Evolutionary conservation across 1,140 invertebrate genomes (phyloP).

Genomic region (Lepidurus arcticus): DNA sequence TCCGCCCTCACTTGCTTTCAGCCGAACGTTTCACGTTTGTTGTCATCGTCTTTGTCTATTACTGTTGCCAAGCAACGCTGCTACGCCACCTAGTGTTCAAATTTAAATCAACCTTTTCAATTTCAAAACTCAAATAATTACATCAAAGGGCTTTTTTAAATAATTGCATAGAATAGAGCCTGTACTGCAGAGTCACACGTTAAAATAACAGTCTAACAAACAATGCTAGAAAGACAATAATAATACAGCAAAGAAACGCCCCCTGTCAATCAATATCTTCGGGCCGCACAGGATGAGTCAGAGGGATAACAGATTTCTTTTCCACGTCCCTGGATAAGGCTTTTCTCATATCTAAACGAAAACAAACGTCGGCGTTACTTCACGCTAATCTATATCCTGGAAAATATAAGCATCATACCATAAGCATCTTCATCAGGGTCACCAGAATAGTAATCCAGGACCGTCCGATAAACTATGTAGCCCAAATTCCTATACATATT

Average conservation of each 20-base stretch:
- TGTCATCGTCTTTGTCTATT: not conserved
- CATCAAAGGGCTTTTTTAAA: not conserved
- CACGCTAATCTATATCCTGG: slow-evolving; percentile 18
- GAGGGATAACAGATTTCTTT: slow-evolving; percentile 88
- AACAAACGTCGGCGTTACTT: slow-evolving; percentile 39
- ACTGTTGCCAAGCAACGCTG: not conserved
- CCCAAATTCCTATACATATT: slow-evolving; percentile 95
- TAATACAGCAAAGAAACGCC: not conserved
- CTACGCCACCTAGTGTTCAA: not conserved
- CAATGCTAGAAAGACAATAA: not conserved
- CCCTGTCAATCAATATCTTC: slow-evolving; percentile 80
- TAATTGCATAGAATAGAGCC: not conserved
- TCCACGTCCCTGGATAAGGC: slow-evolving; percentile 85
- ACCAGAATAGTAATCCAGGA: slow-evolving; percentile 95
- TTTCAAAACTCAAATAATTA: not conserved
- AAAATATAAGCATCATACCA: slow-evolving; percentile 56
- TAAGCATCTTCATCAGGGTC: slow-evolving; percentile 98
- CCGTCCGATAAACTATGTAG: slow-evolving; percentile 93
- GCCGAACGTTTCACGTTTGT: not conserved
- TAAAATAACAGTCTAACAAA: not conserved
- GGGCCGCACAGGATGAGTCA: slow-evolving; percentile 86
- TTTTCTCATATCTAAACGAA: slow-evolving; percentile 91
- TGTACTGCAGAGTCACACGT: not conserved
- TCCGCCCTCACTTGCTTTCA: not conserved
- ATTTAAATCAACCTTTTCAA: not conserved